Evolutionary conservation across 2,113 vertebrate species (phyloP).

Genomic region (Formicarius rufipectus): DNA sequence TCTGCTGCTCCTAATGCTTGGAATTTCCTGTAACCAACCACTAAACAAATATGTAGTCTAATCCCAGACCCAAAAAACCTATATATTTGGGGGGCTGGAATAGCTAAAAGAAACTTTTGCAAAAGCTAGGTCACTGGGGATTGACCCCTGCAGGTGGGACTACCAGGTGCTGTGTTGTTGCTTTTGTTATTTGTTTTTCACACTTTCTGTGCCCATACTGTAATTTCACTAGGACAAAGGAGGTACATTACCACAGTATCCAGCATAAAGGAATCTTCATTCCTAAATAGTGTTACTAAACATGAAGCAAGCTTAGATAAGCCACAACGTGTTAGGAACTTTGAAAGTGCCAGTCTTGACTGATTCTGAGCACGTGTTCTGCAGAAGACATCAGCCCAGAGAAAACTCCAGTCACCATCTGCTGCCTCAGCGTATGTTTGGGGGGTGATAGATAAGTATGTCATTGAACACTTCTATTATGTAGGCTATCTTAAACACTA

Average conservation of each 20-base stretch:
- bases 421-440: not conserved
- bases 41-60: not conserved
- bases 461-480: not conserved
- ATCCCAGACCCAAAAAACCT: not conserved
- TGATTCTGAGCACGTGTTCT: not conserved
- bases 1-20: not conserved
- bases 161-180: not conserved
- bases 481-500: not conserved
- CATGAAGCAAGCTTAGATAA: not conserved
- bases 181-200: not conserved
- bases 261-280: not conserved
- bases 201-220: not conserved
- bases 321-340: not conserved
- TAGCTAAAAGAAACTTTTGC: not conserved
- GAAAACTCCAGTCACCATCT: not conserved
- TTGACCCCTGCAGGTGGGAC: not conserved
- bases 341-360: not conserved
- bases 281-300: not conserved
- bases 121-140: not conserved
- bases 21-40: not conserved
- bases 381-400: not conserved
- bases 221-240: not conserved
- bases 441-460: not conserved
- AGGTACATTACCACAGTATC: rapidly evolving
- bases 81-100: not conserved